Evolutionary conservation across 2,797 vertebrate species (phyloP).

Genomic region (Capromys pilorides): DNA sequence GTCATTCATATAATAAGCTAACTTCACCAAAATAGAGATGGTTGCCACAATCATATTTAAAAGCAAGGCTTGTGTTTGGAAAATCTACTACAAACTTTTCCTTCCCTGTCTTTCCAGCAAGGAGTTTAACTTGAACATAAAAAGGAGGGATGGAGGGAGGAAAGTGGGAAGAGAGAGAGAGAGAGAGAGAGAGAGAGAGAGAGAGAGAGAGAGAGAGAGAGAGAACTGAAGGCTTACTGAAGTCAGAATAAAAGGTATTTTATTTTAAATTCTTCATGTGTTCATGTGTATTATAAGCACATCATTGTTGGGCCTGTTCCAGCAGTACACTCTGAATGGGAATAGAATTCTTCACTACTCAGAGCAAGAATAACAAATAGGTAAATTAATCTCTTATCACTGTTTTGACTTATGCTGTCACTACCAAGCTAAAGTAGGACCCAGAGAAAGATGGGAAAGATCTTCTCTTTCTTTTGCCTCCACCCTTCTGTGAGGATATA

Average conservation of each 20-base stretch:
- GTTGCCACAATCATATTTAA: constrained; percentile 68
- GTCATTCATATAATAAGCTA: constrained; percentile 63
- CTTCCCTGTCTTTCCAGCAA: constrained; percentile 70
- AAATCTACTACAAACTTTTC: constrained; percentile 73
- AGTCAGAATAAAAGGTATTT: constrained; percentile 20
- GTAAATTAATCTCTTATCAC: not conserved
- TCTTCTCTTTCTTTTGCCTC: not conserved
- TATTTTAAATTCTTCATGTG: constrained; percentile 18
- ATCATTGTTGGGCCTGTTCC: not conserved
- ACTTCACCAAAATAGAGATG: constrained; percentile 76
- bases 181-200: not conserved
- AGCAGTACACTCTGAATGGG: not conserved
- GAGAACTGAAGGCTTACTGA: not conserved
- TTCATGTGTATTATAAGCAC: not conserved
- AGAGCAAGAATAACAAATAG: not conserved
- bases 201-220: not conserved
- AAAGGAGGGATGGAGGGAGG: not conserved
- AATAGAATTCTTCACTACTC: not conserved
- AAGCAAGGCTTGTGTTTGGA: constrained; percentile 70
- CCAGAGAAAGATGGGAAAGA: not conserved
- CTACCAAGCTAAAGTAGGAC: not conserved
- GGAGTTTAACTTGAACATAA: constrained; percentile 64
- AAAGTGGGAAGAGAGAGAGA: not conserved
- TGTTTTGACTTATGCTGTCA: not conserved
- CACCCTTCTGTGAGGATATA: not conserved